These are phyloP conservation scores for Shargacucullia verbasci DNA, from an alignment of 2,888 invertebrate species.

Conservation along the genomic window DNA sequence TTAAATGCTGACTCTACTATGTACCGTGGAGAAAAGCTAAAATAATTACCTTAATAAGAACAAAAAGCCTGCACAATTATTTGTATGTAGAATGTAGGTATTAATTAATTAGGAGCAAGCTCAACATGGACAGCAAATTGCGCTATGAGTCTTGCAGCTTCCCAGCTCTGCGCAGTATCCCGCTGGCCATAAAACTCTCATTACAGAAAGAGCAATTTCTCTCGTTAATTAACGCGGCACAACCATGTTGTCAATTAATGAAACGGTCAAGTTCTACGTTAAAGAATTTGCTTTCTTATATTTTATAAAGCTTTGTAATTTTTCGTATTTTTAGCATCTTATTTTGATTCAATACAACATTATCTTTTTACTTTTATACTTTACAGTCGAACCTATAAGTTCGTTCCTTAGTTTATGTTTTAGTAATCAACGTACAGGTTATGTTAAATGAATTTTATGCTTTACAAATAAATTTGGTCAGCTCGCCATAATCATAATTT, in stretches of 20 bases:
- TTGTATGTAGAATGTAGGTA: slow-evolving; percentile 63
- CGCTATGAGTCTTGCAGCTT: slow-evolving; percentile 67
- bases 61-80: slow-evolving; percentile 54
- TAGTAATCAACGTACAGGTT: slow-evolving; percentile 15
- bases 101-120: slow-evolving; percentile 69
- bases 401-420: neutral
- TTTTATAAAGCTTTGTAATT: slow-evolving; percentile 15
- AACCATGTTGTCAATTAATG: slow-evolving; percentile 69
- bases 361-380: slow-evolving; percentile 26
- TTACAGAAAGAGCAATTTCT: slow-evolving; percentile 73
- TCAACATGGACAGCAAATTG: slow-evolving; percentile 67
- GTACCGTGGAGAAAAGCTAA: slow-evolving; percentile 6
- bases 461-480: slow-evolving; percentile 23
- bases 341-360: slow-evolving; percentile 9
- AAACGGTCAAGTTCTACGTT: slow-evolving; percentile 58
- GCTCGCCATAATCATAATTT: slow-evolving; percentile 24
- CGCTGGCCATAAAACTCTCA: slow-evolving; percentile 73
- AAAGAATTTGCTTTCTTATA: slow-evolving; percentile 37
- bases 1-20: neutral
- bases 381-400: slow-evolving; percentile 17
- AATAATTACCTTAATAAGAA: slow-evolving; percentile 31
- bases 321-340: slow-evolving; percentile 3
- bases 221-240: slow-evolving; percentile 74
- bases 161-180: slow-evolving; percentile 55
- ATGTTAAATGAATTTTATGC: slow-evolving; percentile 22